Evolutionary conservation across 2,113 vertebrate species (phyloP).

Genomic region (Paedocypris sp.): DNA sequence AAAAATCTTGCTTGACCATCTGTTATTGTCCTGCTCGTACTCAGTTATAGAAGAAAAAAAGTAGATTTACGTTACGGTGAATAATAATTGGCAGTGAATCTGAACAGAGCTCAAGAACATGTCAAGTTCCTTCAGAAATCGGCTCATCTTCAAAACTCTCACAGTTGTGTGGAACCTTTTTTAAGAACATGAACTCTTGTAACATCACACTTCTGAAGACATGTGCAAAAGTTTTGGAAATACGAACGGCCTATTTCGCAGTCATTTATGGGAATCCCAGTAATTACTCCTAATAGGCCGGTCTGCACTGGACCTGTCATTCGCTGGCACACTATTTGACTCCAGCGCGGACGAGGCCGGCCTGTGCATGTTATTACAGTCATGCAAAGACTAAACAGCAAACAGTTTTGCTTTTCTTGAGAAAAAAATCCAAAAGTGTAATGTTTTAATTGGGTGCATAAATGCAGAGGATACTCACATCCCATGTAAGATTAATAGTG

Average conservation of each 20-base stretch:
- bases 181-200: conserved; percentile 39
- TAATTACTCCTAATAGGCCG: conserved; percentile 56
- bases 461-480: too few relatives aligned
- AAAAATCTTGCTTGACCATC: not conserved
- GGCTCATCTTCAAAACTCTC: conserved; percentile 29
- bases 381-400: too few relatives aligned
- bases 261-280: conserved; percentile 55
- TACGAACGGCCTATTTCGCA: conserved; percentile 44
- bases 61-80: too few relatives aligned
- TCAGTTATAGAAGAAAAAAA: too few relatives aligned
- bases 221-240: conserved; percentile 36
- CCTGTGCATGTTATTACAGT: too few relatives aligned
- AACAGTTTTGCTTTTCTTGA: too few relatives aligned
- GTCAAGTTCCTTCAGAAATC: too few relatives aligned
- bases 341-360: not conserved
- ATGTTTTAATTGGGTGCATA: too few relatives aligned
- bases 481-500: too few relatives aligned
- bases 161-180: conserved; percentile 44
- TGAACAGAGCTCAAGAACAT: too few relatives aligned
- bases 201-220: conserved; percentile 18
- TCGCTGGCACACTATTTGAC: conserved; percentile 17
- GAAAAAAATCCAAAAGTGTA: too few relatives aligned
- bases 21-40: not conserved
- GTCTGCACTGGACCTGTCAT: conserved; percentile 42
- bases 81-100: too few relatives aligned